Evolutionary conservation across 2,888 invertebrate species (phyloP), one percentile per base, ranked within the genome.

Genomic region (Uropetala carovei): DNA sequence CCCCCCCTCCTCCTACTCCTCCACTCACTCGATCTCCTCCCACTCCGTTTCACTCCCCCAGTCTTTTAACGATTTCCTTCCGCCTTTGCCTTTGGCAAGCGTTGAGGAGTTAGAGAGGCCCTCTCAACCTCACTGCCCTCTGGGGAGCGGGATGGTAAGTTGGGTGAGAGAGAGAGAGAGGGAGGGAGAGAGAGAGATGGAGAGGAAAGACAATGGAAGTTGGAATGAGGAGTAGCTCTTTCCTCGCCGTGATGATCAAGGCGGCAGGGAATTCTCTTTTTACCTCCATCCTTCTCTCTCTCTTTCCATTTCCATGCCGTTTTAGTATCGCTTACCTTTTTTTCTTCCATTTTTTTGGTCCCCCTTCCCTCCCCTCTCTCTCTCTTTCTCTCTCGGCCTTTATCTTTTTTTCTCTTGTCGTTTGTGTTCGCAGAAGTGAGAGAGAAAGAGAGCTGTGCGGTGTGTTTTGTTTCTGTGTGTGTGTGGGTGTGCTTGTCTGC

Each of bases 41-140:
- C 10, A 56, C n/a, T 57, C 57, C 11, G 27, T 0, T 60, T 18
- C n/a, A n/a, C 14, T 11, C 11, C 82, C 18, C 30, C 18, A 82
- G 56, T 22, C 75, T 27, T 75, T 75, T 27, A 75, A 75, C 75
- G 27, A 75, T 75, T 75, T 75, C 75, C 75, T 75, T 75, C 75
- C 75, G 27, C 10, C 27, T 22, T 27, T 75, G 75, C 75, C 75
- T 75, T 75, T 75, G 75, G 75, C 75, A 75, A 75, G 75, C 75
- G 75, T 27, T 75, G 22, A 75, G 75, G 68, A 75, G 68, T 68
- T 14, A 64, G 64, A 64, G 64, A 14, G 75, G 75, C 75, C 75
- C 75, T 75, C 75, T 75, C 75, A 13, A 75, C 75, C 75, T 75
- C 27, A 75, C 75, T 75, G 75, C 75, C 75, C 75, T 10, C 75